phyloP scores from a whole-genome alignment of 64 coral and sea anemone genomes.

The Hydrozoanthus tunicans region DNA sequence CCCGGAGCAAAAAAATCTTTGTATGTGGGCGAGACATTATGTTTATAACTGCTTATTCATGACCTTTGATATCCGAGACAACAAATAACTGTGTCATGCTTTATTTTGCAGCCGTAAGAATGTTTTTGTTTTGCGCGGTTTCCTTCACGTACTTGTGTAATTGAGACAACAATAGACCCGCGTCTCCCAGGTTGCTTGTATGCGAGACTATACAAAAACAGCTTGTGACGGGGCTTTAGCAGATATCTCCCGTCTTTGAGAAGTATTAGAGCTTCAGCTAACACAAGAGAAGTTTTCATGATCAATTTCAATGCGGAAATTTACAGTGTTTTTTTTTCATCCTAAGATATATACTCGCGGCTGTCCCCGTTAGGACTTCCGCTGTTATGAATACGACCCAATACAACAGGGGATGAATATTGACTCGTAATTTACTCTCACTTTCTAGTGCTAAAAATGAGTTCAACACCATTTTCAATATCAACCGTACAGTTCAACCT shows the following conservation, averaged over 20 bases:
- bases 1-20: background rate
- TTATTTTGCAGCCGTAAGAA: background rate
- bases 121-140: background rate
- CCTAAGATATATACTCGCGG: background rate
- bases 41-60: background rate
- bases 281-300: background rate
- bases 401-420: background rate
- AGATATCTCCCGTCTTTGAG: background rate
- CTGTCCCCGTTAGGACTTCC: background rate
- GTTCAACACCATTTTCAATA: no score
- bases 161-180: background rate
- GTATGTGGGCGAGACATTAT: background rate
- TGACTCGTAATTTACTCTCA: background rate
- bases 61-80: background rate
- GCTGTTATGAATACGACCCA: background rate
- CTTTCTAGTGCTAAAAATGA: slow-evolving; percentile 1
- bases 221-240: background rate
- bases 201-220: background rate
- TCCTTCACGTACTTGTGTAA: background rate
- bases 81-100: background rate
- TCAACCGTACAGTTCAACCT: no score
- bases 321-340: background rate
- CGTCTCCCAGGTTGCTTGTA: background rate
- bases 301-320: background rate
- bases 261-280: background rate